phyloP scores from a whole-genome alignment of 92 coral and sea anemone genomes.

The Isaurus tuberculatus region DNA sequence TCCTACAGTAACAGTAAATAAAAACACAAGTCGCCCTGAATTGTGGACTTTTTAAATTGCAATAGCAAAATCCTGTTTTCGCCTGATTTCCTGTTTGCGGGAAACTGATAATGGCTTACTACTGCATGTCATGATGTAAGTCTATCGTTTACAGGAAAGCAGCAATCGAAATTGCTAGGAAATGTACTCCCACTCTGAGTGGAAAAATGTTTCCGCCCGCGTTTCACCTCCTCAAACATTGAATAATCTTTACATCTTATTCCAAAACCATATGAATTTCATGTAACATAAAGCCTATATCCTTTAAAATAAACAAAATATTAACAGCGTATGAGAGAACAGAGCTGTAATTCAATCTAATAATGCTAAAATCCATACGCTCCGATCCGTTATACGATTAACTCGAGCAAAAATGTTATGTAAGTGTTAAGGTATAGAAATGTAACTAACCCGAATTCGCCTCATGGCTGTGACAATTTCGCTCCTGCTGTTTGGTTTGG shows the following conservation, averaged over 20 bases:
- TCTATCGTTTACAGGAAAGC: not conserved
- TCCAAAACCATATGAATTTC: not conserved
- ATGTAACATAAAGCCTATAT: not conserved
- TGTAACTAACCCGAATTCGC: slow-evolving; percentile 87
- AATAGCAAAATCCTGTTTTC: not conserved
- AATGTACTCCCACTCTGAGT: not conserved
- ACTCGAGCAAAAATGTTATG: not conserved
- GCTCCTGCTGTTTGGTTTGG: slow-evolving; percentile 87
- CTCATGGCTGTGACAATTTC: slow-evolving; percentile 97
- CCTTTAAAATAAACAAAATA: not conserved
- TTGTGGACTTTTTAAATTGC: not conserved
- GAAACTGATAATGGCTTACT: not conserved
- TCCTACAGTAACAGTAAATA: slow-evolving; percentile 14
- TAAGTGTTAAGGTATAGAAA: too few species aligned
- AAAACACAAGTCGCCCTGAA: not conserved
- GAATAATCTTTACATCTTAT: not conserved
- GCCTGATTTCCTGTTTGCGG: slow-evolving; percentile 32
- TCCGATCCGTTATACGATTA: slow-evolving; percentile 17
- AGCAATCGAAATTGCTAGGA: not conserved
- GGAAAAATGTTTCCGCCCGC: not conserved
- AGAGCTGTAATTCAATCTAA: not conserved
- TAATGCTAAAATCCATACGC: slow-evolving; percentile 21
- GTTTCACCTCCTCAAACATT: not conserved
- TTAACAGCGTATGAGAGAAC: too few species aligned
- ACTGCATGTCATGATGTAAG: not conserved